Evolutionary conservation across 2,113 vertebrate genomes (phyloP), one percentile per base, ranked within the genome.

Genomic region (Apaloderma vittatum): DNA sequence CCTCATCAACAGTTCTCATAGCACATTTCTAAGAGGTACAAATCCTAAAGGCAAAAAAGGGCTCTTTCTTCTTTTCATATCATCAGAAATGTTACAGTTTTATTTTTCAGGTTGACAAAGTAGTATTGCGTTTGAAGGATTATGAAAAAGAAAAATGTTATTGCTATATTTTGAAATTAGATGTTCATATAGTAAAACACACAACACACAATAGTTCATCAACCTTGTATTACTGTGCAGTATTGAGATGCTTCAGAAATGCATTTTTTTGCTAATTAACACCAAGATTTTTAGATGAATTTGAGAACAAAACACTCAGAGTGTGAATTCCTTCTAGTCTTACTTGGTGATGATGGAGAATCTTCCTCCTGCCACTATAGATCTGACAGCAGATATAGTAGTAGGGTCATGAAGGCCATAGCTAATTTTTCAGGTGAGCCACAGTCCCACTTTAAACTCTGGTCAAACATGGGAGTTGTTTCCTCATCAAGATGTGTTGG

Each of bases 191-290:
- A 95, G 73, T 67, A 78, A 94, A 93, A 54, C 23, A 73, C 45
- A 92, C 48, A 94, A 94, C 68, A 74, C 54, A 94, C 57, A 90
- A 67, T 37, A 95, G 75, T 79, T 89, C 43, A 74, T 91, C 46
- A 80, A 20, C 34, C 32, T 96, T 58, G 18, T 71, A 72, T 91
- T 96, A 93, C 62, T 95, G 58, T 81, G 54, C 68, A 89, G 72
- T 94, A 96, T 88, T 80, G 46, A 88, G n/a, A 96, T 84, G 48
- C 85, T 97, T 93, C 82, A 63, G 62, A 95, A 92, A 11, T 79
- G 12, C 24, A 32, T 81, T 96, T 88, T 95, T 74, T 92, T 95
- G 88, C n/a, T 97, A 95, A 97, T 96, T 94, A 96, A 96, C 86
- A 88, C 43, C 84, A 96, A 97, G 58, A 77, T 89, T 95, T 94